A percentile compares a stretch with the other conserved stretches of the same genome.
These are phyloP conservation scores for Chloromyia formosa DNA, from an alignment of 2,888 invertebrate genomes.

Conservation along the genomic window DNA sequence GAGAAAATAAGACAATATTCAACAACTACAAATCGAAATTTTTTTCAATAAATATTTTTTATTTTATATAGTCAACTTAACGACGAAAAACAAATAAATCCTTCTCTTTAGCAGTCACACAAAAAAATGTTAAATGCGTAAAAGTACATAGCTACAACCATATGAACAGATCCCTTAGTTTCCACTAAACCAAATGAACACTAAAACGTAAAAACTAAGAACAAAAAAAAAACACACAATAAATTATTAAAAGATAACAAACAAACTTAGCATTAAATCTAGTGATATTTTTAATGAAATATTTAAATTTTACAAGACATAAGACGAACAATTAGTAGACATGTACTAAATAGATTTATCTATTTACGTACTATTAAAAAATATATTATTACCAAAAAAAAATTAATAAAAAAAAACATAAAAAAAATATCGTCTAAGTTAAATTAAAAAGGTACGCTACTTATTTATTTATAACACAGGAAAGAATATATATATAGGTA, in stretches of 20 bases:
- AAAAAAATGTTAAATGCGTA: too few species aligned
- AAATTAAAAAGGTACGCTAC: background rate
- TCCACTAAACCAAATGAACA: too few species aligned
- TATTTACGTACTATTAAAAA: too few species aligned
- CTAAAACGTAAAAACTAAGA: too few species aligned
- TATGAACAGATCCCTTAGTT: too few species aligned
- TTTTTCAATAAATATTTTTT: background rate
- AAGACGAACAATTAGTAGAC: slow-evolving; percentile 3
- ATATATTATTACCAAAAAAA: too few species aligned
- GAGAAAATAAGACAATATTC: slow-evolving; percentile 32
- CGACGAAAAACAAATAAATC: background rate
- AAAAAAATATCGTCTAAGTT: slow-evolving; percentile 24
- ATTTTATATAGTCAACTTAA: slow-evolving; percentile 16
- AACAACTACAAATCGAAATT: background rate
- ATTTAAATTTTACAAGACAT: slow-evolving; percentile 24
- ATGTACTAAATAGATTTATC: too few species aligned
- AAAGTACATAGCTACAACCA: too few species aligned
- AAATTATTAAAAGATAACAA: background rate
- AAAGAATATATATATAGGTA: slow-evolving; percentile 1
- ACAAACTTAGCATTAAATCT: slow-evolving; percentile 16
- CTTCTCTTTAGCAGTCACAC: too few species aligned
- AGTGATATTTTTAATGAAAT: slow-evolving; percentile 33
- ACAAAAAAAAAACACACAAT: background rate
- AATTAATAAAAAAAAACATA: too few species aligned
- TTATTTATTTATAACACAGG: slow-evolving; percentile 28